phyloP scores from a whole-genome alignment of 2,113 vertebrate genomes.

The zebrafish (Danio rerio) region DNA sequence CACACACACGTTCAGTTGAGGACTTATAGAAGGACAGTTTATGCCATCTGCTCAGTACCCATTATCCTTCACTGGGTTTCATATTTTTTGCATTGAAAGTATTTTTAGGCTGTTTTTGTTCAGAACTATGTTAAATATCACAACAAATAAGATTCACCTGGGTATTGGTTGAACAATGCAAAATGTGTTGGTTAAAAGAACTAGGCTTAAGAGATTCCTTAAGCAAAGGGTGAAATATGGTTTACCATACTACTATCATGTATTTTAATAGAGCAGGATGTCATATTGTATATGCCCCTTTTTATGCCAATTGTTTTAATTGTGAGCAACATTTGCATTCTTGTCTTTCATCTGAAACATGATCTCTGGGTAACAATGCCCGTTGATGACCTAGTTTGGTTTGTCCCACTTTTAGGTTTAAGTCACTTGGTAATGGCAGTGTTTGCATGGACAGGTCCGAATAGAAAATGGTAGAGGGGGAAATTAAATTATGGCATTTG shows the following conservation, averaged over 20 bases:
- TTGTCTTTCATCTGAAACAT: neutral
- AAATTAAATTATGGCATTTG: slow-evolving; percentile 8
- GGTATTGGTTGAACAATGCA: neutral
- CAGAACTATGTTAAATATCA: slow-evolving; percentile 45
- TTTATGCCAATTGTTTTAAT: too few relatives aligned
- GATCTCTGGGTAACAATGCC: neutral
- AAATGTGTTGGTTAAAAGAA: neutral
- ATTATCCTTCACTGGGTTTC: slow-evolving; percentile 38
- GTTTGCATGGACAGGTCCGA: neutral
- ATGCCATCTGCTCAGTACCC: slow-evolving; percentile 51
- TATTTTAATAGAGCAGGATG: neutral
- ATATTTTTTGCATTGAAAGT: too few relatives aligned
- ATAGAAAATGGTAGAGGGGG: too few relatives aligned
- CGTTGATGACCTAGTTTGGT: neutral
- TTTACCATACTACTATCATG: neutral
- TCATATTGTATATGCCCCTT: too few relatives aligned
- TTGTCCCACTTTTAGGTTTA: neutral
- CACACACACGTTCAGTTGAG: slow-evolving; percentile 23
- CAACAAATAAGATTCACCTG: slow-evolving; percentile 8
- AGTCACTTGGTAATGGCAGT: neutral
- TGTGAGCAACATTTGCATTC: neutral
- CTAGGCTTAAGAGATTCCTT: neutral
- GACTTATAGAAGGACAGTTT: slow-evolving; percentile 37
- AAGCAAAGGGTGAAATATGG: neutral
- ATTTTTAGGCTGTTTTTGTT: slow-evolving; percentile 49